phyloP scores from a whole-genome alignment of 2,797 vertebrate genomes.

The Epinephelus coioides region DNA sequence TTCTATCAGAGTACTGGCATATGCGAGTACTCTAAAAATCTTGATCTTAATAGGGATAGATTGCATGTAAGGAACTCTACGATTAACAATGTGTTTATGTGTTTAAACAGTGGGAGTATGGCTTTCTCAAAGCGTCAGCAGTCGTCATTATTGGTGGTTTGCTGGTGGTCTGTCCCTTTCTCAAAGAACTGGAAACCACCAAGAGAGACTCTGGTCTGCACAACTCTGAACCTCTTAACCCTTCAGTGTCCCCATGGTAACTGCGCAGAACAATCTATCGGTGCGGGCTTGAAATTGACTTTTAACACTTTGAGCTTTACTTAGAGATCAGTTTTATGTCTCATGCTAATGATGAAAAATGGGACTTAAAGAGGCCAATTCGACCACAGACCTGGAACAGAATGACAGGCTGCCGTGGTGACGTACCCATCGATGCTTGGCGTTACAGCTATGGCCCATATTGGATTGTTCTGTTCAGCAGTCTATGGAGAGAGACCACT shows the following conservation, averaged over 20 bases:
- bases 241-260: constrained; percentile 62
- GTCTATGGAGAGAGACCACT: constrained; percentile 65
- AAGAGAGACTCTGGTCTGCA: constrained; percentile 28
- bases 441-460: constrained; percentile 66
- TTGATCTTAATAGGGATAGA: not conserved
- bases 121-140: not conserved
- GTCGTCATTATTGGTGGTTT: not conserved
- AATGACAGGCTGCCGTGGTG: constrained; percentile 59
- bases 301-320: constrained; percentile 72
- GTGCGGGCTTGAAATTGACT: constrained; percentile 66
- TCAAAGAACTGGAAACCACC: constrained; percentile 47
- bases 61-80: not conserved
- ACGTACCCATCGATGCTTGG: constrained; percentile 66
- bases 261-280: constrained; percentile 54
- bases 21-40: not conserved
- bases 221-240: constrained; percentile 64
- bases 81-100: not conserved
- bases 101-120: not conserved
- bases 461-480: constrained; percentile 81
- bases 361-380: constrained; percentile 71
- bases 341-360: constrained; percentile 83
- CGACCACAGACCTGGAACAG: constrained; percentile 56
- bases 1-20: not conserved
- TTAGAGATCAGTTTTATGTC: constrained; percentile 81
- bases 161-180: constrained; percentile 31